Conservation (phyloP, 2,888 invertebrate species). For the Ophion costatus region DNA sequence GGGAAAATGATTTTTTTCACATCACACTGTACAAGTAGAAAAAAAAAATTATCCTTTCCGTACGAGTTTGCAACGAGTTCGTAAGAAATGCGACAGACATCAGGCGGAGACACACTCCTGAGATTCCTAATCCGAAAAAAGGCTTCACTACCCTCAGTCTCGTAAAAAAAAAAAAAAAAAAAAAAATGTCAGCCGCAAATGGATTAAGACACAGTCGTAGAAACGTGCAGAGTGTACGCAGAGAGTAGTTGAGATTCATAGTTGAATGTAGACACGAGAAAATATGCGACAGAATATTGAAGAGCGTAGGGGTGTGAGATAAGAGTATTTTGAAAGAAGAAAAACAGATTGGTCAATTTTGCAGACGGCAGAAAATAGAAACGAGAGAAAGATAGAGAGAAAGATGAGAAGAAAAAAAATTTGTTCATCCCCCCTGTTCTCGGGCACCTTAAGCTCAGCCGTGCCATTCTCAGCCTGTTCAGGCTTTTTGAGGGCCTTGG, state of each 20-base stretch:
- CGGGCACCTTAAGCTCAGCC: conserved; percentile 80
- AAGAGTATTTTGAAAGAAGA: conserved; percentile 17
- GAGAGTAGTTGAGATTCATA: conserved; percentile 17
- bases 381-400: conserved; percentile 19
- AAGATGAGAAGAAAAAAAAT: conserved; percentile 36
- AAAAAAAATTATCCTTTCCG: no score
- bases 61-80: no score
- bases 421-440: conserved; percentile 66
- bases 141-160: neutral
- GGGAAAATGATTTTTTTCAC: no score
- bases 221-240: neutral
- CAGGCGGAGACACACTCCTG: no score
- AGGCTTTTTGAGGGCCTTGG: conserved; percentile 78
- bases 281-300: conserved; percentile 16
- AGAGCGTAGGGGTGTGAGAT: conserved; percentile 11
- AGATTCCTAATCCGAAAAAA: neutral
- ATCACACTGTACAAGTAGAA: no score
- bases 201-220: conserved; percentile 25
- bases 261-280: conserved; percentile 18
- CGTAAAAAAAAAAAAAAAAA: neutral
- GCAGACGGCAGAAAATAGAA: conserved; percentile 8
- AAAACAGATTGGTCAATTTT: conserved; percentile 31
- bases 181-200: neutral
- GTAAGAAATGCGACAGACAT: no score
- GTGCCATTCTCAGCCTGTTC: conserved; percentile 78